A percentile compares a stretch with the other conserved stretches of the same genome.
These are phyloP conservation scores for Cephalotes varians DNA, from an alignment of 2,888 invertebrate species.

Conservation along the genomic window DNA sequence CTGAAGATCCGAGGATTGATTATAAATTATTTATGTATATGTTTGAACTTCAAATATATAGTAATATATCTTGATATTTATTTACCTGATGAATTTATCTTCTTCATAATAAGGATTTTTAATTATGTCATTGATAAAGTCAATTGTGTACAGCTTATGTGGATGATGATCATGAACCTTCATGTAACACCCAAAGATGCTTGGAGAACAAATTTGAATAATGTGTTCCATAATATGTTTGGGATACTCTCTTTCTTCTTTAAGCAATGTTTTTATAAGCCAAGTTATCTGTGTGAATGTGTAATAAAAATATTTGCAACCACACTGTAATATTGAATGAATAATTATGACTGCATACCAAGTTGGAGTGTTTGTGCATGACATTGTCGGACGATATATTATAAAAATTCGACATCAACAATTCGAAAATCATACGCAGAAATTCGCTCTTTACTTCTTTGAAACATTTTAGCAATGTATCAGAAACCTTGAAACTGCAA, in stretches of 20 bases:
- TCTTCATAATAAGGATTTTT: slow-evolving; percentile 77
- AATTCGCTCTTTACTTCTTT: slow-evolving; percentile 77
- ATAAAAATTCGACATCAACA: slow-evolving; percentile 78
- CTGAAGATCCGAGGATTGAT: slow-evolving; percentile 70
- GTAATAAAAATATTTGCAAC: slow-evolving; percentile 22
- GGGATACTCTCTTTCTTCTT: slow-evolving; percentile 73
- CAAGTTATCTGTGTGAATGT: slow-evolving; percentile 77
- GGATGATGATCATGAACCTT: slow-evolving; percentile 82
- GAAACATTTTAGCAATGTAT: slow-evolving; percentile 80
- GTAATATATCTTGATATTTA: slow-evolving; percentile 34
- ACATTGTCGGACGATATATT: slow-evolving; percentile 75
- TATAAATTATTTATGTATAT: slow-evolving; percentile 17
- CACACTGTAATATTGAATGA: background rate
- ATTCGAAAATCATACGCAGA: slow-evolving; percentile 77
- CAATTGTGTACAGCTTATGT: slow-evolving; percentile 79
- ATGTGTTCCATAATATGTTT: slow-evolving; percentile 76
- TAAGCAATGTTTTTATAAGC: slow-evolving; percentile 78
- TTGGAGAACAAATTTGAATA: slow-evolving; percentile 74
- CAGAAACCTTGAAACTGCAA: slow-evolving; percentile 76
- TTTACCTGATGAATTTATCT: slow-evolving; percentile 74
- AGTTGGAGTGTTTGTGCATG: slow-evolving; percentile 81
- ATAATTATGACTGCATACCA: slow-evolving; percentile 74
- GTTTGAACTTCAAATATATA: slow-evolving; percentile 15
- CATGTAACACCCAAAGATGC: slow-evolving; percentile 80
- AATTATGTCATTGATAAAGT: slow-evolving; percentile 77